A percentile compares a stretch with the other conserved stretches of the same genome.
These are phyloP conservation scores for Buathra laborator DNA, from an alignment of 2,888 invertebrate genomes.

Conservation along the genomic window DNA sequence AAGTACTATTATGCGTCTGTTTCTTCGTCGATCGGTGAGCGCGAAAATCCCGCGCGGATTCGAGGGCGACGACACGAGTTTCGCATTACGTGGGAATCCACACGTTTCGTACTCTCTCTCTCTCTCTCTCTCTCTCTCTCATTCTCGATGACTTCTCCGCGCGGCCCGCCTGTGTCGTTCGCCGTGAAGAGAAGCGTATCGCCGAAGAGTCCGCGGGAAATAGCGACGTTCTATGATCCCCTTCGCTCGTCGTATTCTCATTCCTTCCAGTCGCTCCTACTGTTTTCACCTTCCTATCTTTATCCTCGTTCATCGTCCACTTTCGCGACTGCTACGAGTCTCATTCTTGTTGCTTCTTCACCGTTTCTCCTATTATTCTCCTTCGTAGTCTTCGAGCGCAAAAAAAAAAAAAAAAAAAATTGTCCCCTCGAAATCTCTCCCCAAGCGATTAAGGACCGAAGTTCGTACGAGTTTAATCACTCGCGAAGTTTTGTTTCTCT, in stretches of 20 bases:
- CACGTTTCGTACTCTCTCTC: constrained; percentile 49
- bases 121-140: constrained; percentile 11
- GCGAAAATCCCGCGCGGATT: constrained; percentile 55
- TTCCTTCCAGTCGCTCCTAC: constrained; percentile 44
- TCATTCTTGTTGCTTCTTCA: constrained; percentile 36
- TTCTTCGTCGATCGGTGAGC: constrained; percentile 15
- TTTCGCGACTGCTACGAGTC: constrained; percentile 6
- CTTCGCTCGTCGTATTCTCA: constrained; percentile 53
- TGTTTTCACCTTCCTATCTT: constrained; percentile 51
- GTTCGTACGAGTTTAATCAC: neutral
- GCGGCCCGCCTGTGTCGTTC: neutral
- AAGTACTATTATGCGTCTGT: constrained; percentile 9
- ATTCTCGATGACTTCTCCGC: neutral
- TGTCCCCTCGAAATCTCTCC: neutral
- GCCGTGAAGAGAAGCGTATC: constrained; percentile 25
- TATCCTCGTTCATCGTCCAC: constrained; percentile 53
- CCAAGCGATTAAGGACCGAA: neutral
- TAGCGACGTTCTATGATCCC: constrained; percentile 54
- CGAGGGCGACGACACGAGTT: constrained; percentile 75
- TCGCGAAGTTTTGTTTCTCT: neutral
- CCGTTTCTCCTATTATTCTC: constrained; percentile 32
- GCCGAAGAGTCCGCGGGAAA: constrained; percentile 50
- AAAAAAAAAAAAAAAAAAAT: neutral
- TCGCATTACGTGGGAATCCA: constrained; percentile 75
- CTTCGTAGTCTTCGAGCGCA: constrained; percentile 3